Evolutionary conservation across 2,797 vertebrate genomes (phyloP).

Genomic region (Melopsittacus undulatus): DNA sequence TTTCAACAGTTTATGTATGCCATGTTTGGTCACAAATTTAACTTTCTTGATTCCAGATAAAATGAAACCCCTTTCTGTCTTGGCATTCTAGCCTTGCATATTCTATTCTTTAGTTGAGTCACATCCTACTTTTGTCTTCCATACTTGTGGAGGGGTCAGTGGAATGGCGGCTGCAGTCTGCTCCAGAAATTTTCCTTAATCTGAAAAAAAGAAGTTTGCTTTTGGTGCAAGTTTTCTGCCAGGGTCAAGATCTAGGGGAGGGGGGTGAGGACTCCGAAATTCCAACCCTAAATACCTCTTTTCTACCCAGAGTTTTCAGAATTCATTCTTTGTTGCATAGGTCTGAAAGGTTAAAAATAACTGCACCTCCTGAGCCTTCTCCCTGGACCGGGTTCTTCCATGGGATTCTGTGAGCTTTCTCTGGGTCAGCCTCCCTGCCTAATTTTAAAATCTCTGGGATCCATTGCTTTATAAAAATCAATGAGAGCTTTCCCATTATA

Average conservation of each 20-base stretch:
- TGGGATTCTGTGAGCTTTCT: slow-evolving; percentile 62
- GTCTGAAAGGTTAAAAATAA: slow-evolving; percentile 76
- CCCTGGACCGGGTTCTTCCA: slow-evolving; percentile 58
- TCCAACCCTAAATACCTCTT: slow-evolving; percentile 36
- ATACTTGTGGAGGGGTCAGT: neutral
- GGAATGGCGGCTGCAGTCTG: neutral
- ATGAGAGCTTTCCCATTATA: slow-evolving; percentile 58
- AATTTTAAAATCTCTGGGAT: slow-evolving; percentile 74
- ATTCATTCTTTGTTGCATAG: slow-evolving; percentile 57
- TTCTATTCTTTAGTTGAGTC: neutral
- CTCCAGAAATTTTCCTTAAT: neutral
- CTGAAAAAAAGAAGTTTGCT: neutral
- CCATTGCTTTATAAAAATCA: slow-evolving; percentile 58
- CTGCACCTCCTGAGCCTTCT: slow-evolving; percentile 59
- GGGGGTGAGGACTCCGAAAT: slow-evolving; percentile 11
- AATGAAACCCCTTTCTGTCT: neutral
- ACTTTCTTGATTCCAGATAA: neutral
- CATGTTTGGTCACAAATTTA: neutral
- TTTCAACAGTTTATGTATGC: neutral
- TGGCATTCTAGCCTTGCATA: neutral
- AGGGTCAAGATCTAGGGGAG: slow-evolving; percentile 1
- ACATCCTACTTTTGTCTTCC: neutral
- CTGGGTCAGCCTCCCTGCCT: slow-evolving; percentile 60
- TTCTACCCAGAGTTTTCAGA: slow-evolving; percentile 56
- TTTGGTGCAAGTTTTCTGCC: neutral